phyloP scores from a whole-genome alignment of 2,797 vertebrate species.

The Sylvilagus floridanus region DNA sequence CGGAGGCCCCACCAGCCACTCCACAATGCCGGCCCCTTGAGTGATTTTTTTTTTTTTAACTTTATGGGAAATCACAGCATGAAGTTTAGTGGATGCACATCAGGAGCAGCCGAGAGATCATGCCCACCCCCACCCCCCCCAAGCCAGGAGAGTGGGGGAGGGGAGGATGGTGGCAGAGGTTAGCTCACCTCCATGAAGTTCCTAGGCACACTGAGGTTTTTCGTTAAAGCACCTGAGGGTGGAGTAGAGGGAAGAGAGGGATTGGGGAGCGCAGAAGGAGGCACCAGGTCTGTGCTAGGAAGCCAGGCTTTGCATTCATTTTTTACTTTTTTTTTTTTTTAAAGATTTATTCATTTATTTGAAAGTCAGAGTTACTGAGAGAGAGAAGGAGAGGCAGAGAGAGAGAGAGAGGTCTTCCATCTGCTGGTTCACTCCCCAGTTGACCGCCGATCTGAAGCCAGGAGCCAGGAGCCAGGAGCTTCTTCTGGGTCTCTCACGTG shows the following conservation, averaged over 20 bases:
- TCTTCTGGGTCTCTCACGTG: no score
- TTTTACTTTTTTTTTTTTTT: no score
- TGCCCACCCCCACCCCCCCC: no score
- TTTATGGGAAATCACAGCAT: slow-evolving; percentile 35
- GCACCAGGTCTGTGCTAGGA: not conserved
- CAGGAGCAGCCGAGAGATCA: not conserved
- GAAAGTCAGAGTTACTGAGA: no score
- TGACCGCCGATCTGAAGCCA: no score
- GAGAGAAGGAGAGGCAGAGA: no score
- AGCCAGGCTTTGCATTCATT: not conserved
- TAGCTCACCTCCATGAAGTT: not conserved
- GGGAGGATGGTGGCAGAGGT: not conserved
- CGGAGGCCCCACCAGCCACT: no score
- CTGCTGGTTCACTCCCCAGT: no score
- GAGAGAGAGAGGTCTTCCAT: no score
- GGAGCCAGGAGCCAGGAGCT: no score
- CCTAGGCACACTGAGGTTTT: not conserved
- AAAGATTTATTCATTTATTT: no score
- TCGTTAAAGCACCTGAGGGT: not conserved
- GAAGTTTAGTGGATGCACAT: not conserved
- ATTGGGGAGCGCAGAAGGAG: not conserved
- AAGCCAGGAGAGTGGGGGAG: not conserved
- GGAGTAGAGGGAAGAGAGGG: not conserved
- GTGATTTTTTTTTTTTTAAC: not conserved
- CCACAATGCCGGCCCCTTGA: not conserved